These are phyloP conservation scores for Equus quagga DNA, from an alignment of 2,113 vertebrate genomes.

Conservation along the genomic window DNA sequence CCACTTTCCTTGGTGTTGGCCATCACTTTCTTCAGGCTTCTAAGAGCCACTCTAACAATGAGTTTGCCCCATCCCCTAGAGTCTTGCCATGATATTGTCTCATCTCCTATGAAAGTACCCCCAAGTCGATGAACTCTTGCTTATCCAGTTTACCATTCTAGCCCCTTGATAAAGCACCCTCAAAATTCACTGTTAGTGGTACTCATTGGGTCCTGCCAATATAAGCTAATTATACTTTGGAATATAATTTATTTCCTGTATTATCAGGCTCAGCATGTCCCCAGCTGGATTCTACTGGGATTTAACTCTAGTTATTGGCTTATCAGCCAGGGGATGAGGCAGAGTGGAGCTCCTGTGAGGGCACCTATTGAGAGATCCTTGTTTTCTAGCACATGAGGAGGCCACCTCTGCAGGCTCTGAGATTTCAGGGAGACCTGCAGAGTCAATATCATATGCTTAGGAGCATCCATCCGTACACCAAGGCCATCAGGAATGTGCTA, in stretches of 20 bases:
- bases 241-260: background rate
- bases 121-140: background rate
- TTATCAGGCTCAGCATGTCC: background rate
- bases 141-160: background rate
- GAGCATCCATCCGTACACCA: background rate
- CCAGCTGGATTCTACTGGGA: background rate
- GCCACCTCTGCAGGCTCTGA: background rate
- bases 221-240: background rate
- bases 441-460: background rate
- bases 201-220: background rate
- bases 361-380: background rate
- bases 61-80: background rate
- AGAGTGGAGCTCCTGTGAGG: no score
- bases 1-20: background rate
- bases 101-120: background rate
- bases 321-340: background rate
- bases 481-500: background rate
- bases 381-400: background rate
- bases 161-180: background rate
- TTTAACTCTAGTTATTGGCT: background rate
- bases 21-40: background rate
- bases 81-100: background rate
- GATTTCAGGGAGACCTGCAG: background rate
- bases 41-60: background rate
- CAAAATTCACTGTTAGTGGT: background rate